phyloP scores from a whole-genome alignment of 1,140 invertebrate genomes.

The Lutraria rhynchaena region DNA sequence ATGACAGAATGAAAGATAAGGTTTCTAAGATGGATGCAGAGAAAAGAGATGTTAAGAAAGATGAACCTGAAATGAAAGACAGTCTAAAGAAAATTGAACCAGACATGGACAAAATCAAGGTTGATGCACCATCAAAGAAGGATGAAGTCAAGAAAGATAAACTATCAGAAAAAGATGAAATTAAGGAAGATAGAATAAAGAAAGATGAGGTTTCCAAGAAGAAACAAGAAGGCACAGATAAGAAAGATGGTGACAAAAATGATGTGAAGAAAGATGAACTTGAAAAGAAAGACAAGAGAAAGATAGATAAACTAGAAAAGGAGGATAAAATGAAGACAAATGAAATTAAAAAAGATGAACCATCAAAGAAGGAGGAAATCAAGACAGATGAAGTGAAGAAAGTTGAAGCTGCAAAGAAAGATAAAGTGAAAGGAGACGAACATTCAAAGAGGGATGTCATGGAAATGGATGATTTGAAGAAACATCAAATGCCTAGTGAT shows the following conservation, averaged over 20 bases:
- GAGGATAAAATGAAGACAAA: background rate
- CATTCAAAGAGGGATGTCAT: no score
- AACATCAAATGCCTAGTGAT: background rate
- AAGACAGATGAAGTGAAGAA: background rate
- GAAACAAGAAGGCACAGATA: no score
- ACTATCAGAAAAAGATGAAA: background rate
- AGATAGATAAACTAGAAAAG: background rate
- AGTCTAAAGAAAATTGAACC: no score
- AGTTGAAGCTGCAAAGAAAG: background rate
- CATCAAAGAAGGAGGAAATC: background rate
- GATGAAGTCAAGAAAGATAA: background rate
- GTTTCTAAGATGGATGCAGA: background rate
- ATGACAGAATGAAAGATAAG: no score
- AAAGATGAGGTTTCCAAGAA: background rate
- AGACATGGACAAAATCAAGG: no score
- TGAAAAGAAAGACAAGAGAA: background rate
- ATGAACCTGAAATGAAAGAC: no score
- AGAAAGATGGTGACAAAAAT: no score
- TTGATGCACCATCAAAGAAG: no score
- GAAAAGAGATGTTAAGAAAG: background rate
- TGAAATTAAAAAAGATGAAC: background rate
- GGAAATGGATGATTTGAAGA: background rate
- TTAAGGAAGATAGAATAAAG: background rate
- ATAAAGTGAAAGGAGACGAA: background rate
- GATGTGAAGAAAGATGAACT: no score